A percentile compares a stretch with the other conserved stretches of the same genome.
phyloP scores from a whole-genome alignment of 2,113 vertebrate species.

The Callospermophilus lateralis region DNA sequence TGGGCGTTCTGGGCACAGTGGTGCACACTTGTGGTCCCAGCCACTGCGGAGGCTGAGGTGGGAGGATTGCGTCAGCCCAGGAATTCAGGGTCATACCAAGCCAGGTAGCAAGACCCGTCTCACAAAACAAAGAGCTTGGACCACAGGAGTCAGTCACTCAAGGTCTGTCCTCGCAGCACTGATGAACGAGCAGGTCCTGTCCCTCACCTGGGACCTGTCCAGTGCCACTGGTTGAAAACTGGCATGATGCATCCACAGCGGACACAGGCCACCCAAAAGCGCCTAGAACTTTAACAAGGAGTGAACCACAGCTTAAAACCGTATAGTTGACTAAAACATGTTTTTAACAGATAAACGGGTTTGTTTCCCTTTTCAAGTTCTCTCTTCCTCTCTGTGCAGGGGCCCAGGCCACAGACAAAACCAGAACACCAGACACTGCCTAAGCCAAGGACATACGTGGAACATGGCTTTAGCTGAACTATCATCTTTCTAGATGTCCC shows the following conservation, averaged over 20 bases:
- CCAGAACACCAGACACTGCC: accelerated
- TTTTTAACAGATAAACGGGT: neutral
- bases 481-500: neutral
- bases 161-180: no score
- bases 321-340: no score
- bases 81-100: neutral
- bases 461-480: accelerated
- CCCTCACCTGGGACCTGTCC: neutral
- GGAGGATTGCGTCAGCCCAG: neutral
- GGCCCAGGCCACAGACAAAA: neutral
- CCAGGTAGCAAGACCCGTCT: neutral
- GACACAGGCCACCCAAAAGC: neutral
- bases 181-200: neutral
- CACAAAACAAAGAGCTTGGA: no score
- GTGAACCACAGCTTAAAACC: neutral
- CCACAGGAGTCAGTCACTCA: accelerated
- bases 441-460: accelerated
- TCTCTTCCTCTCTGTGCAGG: neutral
- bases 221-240: no score
- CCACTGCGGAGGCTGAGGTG: neutral
- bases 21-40: neutral
- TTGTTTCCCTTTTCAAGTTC: neutral
- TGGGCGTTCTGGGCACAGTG: neutral
- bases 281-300: no score
- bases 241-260: accelerated